These are phyloP conservation scores for Alviniconcha marisindica DNA, from an alignment of 1,140 invertebrate species.

Conservation along the genomic window DNA sequence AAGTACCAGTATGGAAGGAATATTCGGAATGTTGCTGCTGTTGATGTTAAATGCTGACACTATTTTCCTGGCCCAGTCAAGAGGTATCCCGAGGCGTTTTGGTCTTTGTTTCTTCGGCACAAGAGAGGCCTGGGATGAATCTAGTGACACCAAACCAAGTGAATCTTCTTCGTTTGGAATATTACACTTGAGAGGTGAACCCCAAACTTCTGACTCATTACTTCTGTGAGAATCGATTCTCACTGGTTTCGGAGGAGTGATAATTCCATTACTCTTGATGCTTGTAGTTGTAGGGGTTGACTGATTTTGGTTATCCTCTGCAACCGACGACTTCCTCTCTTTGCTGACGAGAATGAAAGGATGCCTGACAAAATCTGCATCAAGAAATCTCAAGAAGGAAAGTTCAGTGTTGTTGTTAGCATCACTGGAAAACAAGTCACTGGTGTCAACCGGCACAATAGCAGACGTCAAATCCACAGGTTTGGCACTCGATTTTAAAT, in stretches of 20 bases:
- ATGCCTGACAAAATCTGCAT: constrained; percentile 10
- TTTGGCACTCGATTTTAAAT: background rate
- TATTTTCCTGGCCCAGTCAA: constrained; percentile 32
- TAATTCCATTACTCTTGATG: background rate
- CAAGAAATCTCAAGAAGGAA: constrained; percentile 6
- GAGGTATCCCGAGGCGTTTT: constrained; percentile 36
- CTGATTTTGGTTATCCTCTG: constrained; percentile 12
- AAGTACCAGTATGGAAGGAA: constrained; percentile 36
- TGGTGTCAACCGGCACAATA: background rate
- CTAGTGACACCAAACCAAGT: background rate
- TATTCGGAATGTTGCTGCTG: background rate
- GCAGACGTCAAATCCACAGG: constrained; percentile 5
- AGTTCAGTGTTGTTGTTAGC: constrained; percentile 16
- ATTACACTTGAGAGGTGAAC: constrained; percentile 27
- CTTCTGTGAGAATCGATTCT: background rate
- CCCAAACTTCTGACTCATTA: constrained; percentile 23
- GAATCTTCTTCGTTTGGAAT: constrained; percentile 18
- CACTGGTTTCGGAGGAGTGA: background rate
- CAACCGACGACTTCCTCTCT: background rate
- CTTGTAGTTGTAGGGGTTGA: background rate
- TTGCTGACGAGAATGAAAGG: constrained; percentile 27
- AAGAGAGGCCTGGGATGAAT: background rate
- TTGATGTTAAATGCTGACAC: constrained; percentile 41
- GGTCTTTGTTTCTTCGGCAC: background rate
- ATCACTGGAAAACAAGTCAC: background rate